Evolutionary conservation across 2,888 invertebrate genomes (phyloP).

Genomic region (Matsumyia berberina): DNA sequence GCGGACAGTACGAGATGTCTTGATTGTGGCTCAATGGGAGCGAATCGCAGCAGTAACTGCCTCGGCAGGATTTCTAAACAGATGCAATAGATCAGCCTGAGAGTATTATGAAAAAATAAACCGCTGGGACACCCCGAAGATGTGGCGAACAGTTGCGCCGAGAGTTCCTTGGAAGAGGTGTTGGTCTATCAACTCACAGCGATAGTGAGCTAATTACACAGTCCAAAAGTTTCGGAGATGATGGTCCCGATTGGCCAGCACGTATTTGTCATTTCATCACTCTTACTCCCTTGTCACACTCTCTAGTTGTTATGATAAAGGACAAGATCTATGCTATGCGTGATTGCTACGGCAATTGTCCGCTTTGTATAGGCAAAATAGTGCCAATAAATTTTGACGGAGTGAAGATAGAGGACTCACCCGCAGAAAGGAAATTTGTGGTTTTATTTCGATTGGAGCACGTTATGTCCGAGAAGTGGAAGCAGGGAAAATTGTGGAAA

Average conservation of each 20-base stretch:
- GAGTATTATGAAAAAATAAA: slow-evolving; percentile 61
- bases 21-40: slow-evolving; percentile 59
- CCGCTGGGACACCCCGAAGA: slow-evolving; percentile 77
- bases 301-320: slow-evolving; percentile 96
- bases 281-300: slow-evolving; percentile 96
- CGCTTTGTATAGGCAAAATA: slow-evolving; percentile 97
- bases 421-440: slow-evolving; percentile 97
- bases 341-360: slow-evolving; percentile 98
- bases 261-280: slow-evolving; percentile 97
- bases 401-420: slow-evolving; percentile 86
- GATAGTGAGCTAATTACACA: slow-evolving; percentile 99
- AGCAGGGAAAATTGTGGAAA: slow-evolving; percentile 98
- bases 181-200: slow-evolving; percentile 97
- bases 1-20: slow-evolving; percentile 49
- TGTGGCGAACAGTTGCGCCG: slow-evolving; percentile 89
- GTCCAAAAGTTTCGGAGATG: slow-evolving; percentile 94
- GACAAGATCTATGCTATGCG: slow-evolving; percentile 97
- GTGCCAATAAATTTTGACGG: slow-evolving; percentile 87
- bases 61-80: slow-evolving; percentile 54
- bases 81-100: slow-evolving; percentile 48
- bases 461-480: slow-evolving; percentile 96
- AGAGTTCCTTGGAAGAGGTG: slow-evolving; percentile 96
- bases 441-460: slow-evolving; percentile 97
- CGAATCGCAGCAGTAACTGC: slow-evolving; percentile 53
- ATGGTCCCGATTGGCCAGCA: slow-evolving; percentile 96